These are phyloP conservation scores for Calliphora vomitoria DNA, from an alignment of 2,888 invertebrate species.

Conservation along the genomic window DNA sequence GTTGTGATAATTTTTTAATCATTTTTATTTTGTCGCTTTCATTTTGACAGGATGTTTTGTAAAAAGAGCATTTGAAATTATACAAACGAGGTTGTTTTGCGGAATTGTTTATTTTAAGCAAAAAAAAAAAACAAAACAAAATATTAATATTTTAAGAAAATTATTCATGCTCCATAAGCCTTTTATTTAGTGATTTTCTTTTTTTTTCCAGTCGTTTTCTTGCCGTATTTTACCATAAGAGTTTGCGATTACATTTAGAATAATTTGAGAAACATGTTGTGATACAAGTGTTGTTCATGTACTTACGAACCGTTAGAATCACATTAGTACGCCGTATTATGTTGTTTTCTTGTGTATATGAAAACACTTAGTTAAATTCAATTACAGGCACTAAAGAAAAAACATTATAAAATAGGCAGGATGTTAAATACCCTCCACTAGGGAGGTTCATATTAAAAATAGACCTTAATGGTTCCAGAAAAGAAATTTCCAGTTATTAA, in stretches of 20 bases:
- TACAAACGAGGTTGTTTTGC: not conserved
- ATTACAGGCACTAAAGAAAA: no score
- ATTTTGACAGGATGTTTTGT: not conserved
- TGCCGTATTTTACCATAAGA: not conserved
- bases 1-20: not conserved
- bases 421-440: no score
- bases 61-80: not conserved
- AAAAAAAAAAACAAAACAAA: no score
- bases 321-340: not conserved
- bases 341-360: not conserved
- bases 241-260: not conserved
- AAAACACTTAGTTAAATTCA: not conserved
- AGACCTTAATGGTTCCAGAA: no score
- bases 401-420: no score
- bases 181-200: constrained; percentile 23
- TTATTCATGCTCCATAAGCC: constrained; percentile 26
- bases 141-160: constrained; percentile 33
- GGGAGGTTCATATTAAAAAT: no score
- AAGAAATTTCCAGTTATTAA: no score
- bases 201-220: not conserved
- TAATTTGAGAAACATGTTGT: constrained; percentile 29
- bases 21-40: not conserved
- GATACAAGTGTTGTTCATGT: constrained; percentile 35
- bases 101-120: not conserved
- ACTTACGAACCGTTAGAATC: not conserved